Evolutionary conservation across 2,113 vertebrate species (phyloP).

Genomic region (Mola mola): DNA sequence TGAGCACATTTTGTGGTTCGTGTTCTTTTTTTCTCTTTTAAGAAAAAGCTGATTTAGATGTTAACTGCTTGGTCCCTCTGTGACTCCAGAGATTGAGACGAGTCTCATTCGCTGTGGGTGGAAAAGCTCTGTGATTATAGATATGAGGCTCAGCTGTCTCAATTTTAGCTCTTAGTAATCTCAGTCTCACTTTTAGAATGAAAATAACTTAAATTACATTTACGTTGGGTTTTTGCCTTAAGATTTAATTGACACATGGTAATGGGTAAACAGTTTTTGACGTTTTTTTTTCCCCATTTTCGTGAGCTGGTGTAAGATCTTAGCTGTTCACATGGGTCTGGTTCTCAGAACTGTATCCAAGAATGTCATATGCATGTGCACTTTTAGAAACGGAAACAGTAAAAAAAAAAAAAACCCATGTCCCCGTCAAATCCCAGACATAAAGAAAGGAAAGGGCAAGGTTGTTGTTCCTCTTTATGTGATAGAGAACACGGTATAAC

Average conservation of each 20-base stretch:
- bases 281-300: neutral
- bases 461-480: too few relatives aligned
- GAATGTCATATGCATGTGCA: constrained; percentile 70
- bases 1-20: constrained; percentile 25
- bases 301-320: constrained; percentile 22
- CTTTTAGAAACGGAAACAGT: constrained; percentile 56
- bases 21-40: neutral
- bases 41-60: constrained; percentile 9
- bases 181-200: constrained; percentile 4
- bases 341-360: constrained; percentile 42
- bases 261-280: neutral
- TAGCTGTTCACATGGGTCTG: constrained; percentile 26
- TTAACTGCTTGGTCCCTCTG: neutral
- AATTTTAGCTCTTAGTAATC: constrained; percentile 10
- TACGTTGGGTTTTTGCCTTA: constrained; percentile 35
- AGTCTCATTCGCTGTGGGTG: neutral
- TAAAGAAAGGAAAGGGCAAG: too few relatives aligned
- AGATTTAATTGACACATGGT: constrained; percentile 40
- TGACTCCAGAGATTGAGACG: constrained; percentile 26
- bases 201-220: constrained; percentile 41
- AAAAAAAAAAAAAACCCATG: constrained; percentile 29
- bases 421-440: constrained; percentile 12
- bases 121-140: constrained; percentile 21
- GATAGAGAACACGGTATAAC: neutral
- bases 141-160: neutral